These are phyloP conservation scores for Polyommatus icarus DNA, from an alignment of 2,888 invertebrate genomes.

Conservation along the genomic window DNA sequence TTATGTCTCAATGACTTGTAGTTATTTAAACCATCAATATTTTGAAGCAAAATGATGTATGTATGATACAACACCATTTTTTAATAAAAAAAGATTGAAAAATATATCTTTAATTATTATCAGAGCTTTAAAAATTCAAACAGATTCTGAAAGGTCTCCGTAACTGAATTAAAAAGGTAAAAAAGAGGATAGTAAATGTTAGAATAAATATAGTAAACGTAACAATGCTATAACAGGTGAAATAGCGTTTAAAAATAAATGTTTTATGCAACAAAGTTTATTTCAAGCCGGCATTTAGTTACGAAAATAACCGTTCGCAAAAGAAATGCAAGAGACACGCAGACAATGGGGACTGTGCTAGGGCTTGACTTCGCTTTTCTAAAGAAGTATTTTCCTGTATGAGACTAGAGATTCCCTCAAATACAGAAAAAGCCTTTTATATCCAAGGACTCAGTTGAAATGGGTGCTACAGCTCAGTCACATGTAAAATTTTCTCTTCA, in stretches of 20 bases:
- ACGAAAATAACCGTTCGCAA: constrained; percentile 7
- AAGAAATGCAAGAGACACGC: constrained; percentile 27
- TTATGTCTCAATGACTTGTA: too few relatives aligned
- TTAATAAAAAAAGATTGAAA: too few relatives aligned
- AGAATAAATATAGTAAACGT: background rate
- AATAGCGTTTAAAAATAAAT: constrained; percentile 2
- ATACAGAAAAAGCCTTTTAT: constrained; percentile 30
- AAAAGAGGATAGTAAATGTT: background rate
- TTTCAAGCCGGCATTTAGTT: constrained; percentile 2
- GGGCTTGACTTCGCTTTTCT: constrained; percentile 31
- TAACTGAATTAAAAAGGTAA: background rate
- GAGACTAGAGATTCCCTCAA: constrained; percentile 31
- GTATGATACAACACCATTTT: too few relatives aligned
- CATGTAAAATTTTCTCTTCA: constrained; percentile 28
- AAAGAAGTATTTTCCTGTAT: constrained; percentile 32
- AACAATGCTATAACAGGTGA: background rate
- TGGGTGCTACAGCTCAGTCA: constrained; percentile 31
- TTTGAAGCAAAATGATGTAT: too few relatives aligned
- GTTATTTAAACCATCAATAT: too few relatives aligned
- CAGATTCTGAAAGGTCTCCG: background rate
- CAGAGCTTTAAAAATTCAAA: too few relatives aligned
- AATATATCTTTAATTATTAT: background rate
- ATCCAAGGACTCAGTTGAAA: constrained; percentile 31
- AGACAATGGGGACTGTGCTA: constrained; percentile 27
- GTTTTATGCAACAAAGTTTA: constrained; percentile 15